Conservation (phyloP, 1,140 invertebrate species). For the Phortica variegata region DNA sequence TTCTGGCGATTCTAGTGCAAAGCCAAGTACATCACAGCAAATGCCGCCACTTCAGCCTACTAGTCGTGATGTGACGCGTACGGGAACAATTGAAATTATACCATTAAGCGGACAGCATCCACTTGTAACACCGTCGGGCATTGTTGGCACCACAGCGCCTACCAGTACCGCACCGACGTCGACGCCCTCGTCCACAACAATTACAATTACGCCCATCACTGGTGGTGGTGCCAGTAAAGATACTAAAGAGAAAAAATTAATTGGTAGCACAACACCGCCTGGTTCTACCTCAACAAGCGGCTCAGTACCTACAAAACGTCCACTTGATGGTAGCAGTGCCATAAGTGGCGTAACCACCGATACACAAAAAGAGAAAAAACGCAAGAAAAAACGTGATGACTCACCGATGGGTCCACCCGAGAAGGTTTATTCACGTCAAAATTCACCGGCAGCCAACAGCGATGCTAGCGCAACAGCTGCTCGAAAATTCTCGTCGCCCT, state of each 20-base stretch:
- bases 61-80: conserved; percentile 36
- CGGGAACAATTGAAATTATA: conserved; percentile 61
- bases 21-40: conserved; percentile 6
- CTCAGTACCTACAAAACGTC: conserved; percentile 20
- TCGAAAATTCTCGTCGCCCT: conserved; percentile 45
- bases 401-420: conserved; percentile 82
- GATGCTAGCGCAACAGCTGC: conserved; percentile 46
- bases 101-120: conserved; percentile 52
- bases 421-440: conserved; percentile 62
- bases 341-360: conserved; percentile 32
- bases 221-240: conserved; percentile 30
- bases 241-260: conserved; percentile 20
- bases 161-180: conserved; percentile 14
- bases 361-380: conserved; percentile 75
- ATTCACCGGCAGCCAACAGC: conserved; percentile 40
- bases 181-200: conserved; percentile 53
- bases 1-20: conserved; percentile 32
- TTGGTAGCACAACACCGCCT: background rate
- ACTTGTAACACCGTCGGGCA: too few relatives aligned
- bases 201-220: conserved; percentile 80
- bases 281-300: conserved; percentile 1
- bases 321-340: conserved; percentile 25
- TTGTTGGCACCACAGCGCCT: background rate
- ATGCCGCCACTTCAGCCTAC: conserved; percentile 5
- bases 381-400: conserved; percentile 73